Base-by-base conservation (phyloP, 2,113 vertebrate genomes). In the Etia nguti region DNA sequence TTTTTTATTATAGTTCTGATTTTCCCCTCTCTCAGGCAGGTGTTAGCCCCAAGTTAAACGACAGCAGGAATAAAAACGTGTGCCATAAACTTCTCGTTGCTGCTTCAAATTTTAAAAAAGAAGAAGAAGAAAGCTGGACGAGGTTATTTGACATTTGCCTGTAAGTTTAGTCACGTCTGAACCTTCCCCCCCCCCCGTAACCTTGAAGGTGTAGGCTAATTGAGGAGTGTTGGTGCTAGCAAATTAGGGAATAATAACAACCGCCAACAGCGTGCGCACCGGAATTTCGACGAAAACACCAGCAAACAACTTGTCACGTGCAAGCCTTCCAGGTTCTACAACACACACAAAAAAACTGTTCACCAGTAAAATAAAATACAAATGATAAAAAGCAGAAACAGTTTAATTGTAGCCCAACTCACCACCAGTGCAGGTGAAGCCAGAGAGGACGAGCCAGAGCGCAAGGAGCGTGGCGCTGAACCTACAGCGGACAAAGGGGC, bases 341-440 rank as follows among this genome's bases (percentile, higher is more conserved):
- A 50, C 43, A 29, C 4, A 26, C 10, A n/a, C 9, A 68, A 15
- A 68, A 38, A 73, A 52, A 34, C 1, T 15, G 46, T 50, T 52
- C 43, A 46, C 10, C 16, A 34, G 50, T 20, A 43, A 38, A 48
- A 38, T 5, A 1, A 79, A 31, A 46, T 3, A 68, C 11, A 10
- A 52, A 22, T 22, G 43, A 31, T 6, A 22, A 41, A 41, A 46
- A 73, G 12, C 22, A 2, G 15, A 46, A 50, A 43, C 46, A n/a
- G 18, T 77, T 43, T 22, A 0, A 26, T 5, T 48, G n/a, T 46
- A 8, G 26, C 73, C n/a, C 24, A 92, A 96, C 96, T 97, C 92
- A 97, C 96, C 93, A 96, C 95, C 95, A 65, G 90, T 90, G 95
- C 93, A 96, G 95, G 95, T 94, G 93, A 96, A 95, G 83, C 93